Evolutionary conservation across 2,888 invertebrate genomes (phyloP), one percentile per base, ranked within the genome.

Genomic region (Calameuta idolon): DNA sequence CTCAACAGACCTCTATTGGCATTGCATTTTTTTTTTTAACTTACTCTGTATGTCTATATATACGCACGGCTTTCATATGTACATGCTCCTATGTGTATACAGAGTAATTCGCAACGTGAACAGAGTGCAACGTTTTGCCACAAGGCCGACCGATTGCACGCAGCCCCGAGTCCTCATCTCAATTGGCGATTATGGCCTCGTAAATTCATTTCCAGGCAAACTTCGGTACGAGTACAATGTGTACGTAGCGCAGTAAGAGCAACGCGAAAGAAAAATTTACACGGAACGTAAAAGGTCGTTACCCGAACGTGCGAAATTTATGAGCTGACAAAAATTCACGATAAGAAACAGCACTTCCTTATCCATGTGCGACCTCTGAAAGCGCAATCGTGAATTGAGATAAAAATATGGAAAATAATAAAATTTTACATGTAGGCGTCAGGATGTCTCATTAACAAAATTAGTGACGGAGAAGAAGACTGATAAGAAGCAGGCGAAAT

Each of bases 161-260:
- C 81, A 83, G 33, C 71, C 31, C 31, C 12, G 9, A 34, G 31
- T 35, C 71, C 69, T 86, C 84, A 78, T 87, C 85, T 87, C 89
- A 89, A 89, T 89, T 89, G 87, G 83, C 85, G 86, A 88, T 89
- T 87, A 87, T 81, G 83, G 82, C 83, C 83, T 84, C 88, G 85
- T 89, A 88, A 89, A 89, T 89, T 89, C 86, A 87, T 89, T 88
- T 89, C 85, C 83, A 87, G 87, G 84, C 81, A 81, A 80, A 86
- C 83, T 84, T 82, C 83, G 85, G 30, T 9, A 55, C 55, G 23
- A 55, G 55, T 23, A 23, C 55, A 23, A 55, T 55, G 55, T 40
- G 23, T 23, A 23, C 23, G 5, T 15, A 23, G 55, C 15, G 23
- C 23, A 23, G 23, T 35, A 68, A 76, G 37, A 69, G 75, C 33